phyloP scores from a whole-genome alignment of 2,888 invertebrate genomes.

The Anorthoa munda region DNA sequence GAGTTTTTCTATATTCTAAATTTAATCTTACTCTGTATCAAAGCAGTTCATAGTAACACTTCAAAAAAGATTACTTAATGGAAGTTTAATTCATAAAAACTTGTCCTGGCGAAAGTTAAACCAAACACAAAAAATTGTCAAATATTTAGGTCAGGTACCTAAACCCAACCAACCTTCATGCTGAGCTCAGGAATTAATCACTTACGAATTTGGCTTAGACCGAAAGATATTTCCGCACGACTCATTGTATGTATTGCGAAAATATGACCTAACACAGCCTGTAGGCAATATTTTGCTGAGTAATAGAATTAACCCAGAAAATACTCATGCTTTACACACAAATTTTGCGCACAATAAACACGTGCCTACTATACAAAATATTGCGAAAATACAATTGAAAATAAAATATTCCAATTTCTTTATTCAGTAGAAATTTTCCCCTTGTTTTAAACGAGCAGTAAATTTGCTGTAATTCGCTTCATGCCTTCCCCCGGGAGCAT shows the following conservation, averaged over 20 bases:
- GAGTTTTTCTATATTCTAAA: too few relatives aligned
- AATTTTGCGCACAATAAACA: neutral
- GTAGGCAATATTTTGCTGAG: slow-evolving; percentile 14
- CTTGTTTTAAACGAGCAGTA: too few relatives aligned
- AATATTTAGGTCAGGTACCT: too few relatives aligned
- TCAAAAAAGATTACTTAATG: too few relatives aligned
- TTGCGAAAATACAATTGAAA: too few relatives aligned
- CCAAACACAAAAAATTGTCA: neutral
- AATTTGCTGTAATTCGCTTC: too few relatives aligned
- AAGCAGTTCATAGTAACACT: too few relatives aligned
- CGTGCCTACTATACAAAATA: neutral
- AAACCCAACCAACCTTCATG: too few relatives aligned
- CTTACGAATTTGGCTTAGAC: neutral
- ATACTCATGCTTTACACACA: neutral
- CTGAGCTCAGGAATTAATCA: slow-evolving; percentile 23
- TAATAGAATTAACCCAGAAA: slow-evolving; percentile 2
- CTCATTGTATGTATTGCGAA: slow-evolving; percentile 18
- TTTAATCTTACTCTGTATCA: too few relatives aligned
- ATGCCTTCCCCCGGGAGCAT: too few relatives aligned
- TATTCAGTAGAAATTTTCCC: too few relatives aligned
- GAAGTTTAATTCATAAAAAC: neutral
- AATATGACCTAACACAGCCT: slow-evolving; percentile 8
- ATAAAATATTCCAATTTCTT: too few relatives aligned
- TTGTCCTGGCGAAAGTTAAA: neutral
- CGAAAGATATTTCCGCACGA: slow-evolving; percentile 17